A percentile compares a stretch with the other conserved stretches of the same genome.
Evolutionary conservation across 2,888 invertebrate species (phyloP).

Genomic region (Mycogona germanica): DNA sequence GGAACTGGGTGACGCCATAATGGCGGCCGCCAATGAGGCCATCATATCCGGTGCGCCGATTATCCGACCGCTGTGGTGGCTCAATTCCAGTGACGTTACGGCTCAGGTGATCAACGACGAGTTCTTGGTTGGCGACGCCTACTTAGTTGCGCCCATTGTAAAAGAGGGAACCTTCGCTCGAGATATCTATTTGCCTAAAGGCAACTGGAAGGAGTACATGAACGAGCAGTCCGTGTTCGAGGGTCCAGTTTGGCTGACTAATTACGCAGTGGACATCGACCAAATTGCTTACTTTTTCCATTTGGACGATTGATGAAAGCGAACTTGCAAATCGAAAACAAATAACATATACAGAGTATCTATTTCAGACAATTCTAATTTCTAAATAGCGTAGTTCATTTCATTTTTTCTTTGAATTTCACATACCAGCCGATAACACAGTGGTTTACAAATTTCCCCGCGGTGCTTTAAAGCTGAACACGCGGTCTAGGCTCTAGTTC

Average conservation of each 20-base stretch:
- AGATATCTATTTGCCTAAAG: constrained; percentile 61
- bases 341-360: too few species aligned
- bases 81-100: constrained; percentile 50
- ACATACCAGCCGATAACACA: too few species aligned
- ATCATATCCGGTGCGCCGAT: constrained; percentile 52
- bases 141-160: constrained; percentile 66
- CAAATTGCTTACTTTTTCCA: constrained; percentile 51
- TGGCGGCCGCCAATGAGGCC: constrained; percentile 45
- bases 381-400: too few species aligned
- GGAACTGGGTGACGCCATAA: constrained; percentile 41
- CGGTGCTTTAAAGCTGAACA: too few species aligned
- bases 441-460: too few species aligned
- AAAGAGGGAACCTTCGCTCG: constrained; percentile 46
- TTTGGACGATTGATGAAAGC: constrained; percentile 4
- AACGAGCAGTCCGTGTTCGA: constrained; percentile 30
- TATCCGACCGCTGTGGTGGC: constrained; percentile 77
- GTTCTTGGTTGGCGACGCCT: constrained; percentile 60
- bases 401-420: too few species aligned
- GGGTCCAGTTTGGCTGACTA: constrained; percentile 49
- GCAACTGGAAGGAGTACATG: constrained; percentile 47
- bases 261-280: constrained; percentile 53
- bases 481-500: too few species aligned
- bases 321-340: too few species aligned
- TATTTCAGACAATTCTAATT: too few species aligned
- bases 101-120: constrained; percentile 46